phyloP scores from a whole-genome alignment of 2,888 invertebrate genomes.

The Arge pagana region DNA sequence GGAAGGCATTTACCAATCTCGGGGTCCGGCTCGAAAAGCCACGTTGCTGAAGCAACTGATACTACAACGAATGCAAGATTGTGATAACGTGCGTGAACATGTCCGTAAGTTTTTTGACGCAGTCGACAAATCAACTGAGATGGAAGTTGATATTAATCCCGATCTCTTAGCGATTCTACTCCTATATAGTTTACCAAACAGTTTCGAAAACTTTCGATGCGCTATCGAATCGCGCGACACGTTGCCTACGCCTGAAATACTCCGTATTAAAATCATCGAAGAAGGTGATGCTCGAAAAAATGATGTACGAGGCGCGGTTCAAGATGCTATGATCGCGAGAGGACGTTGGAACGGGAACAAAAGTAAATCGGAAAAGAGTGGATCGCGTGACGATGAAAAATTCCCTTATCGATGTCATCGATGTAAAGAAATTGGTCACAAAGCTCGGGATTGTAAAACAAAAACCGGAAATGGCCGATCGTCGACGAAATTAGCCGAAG shows the following conservation, averaged over 20 bases:
- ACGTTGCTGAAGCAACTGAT: conserved; percentile 27
- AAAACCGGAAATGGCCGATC: too few species aligned
- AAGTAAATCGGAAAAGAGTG: too few species aligned
- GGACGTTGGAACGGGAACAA: too few species aligned
- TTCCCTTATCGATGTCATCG: too few species aligned
- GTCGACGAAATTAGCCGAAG: too few species aligned
- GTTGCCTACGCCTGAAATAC: conserved; percentile 11
- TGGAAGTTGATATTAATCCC: conserved; percentile 8
- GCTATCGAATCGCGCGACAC: conserved; percentile 22
- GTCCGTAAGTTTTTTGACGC: conserved; percentile 13
- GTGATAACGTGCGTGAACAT: conserved; percentile 16
- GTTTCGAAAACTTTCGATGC: conserved; percentile 15
- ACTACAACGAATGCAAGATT: conserved; percentile 25
- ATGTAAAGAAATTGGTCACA: too few species aligned
- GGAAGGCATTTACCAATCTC: background rate
- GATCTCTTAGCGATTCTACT: conserved; percentile 8
- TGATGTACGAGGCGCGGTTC: too few species aligned
- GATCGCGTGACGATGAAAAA: too few species aligned
- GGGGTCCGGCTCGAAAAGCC: conserved; percentile 28
- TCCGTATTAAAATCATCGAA: conserved; percentile 3
- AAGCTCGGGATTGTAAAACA: too few species aligned
- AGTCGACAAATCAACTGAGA: conserved; percentile 19
- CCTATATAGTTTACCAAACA: conserved; percentile 11
- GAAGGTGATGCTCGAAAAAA: background rate
- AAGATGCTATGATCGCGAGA: too few species aligned